Percentiles rank a stretch among this genome's conserved stretches.
Conservation (phyloP, 1,140 invertebrate species). For the Branchinecta lynchi region DNA sequence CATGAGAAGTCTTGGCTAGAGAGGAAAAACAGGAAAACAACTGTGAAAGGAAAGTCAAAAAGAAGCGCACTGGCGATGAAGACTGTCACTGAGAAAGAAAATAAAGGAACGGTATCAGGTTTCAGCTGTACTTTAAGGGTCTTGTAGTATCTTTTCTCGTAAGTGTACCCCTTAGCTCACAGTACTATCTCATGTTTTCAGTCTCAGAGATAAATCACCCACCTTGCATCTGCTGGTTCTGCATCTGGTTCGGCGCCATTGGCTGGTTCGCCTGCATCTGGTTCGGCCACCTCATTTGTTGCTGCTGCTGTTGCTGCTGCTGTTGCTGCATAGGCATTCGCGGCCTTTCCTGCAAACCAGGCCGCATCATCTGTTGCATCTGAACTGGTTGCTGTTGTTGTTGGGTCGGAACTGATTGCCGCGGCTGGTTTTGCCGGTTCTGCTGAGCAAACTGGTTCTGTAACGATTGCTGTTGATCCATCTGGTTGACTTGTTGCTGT, state of each 20-base stretch:
- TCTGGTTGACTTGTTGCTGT: slow-evolving; percentile 22
- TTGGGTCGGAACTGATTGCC: neutral
- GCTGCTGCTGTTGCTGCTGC: slow-evolving; percentile 17
- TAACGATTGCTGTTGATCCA: neutral
- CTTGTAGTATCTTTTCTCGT: neutral
- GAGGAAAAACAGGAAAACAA: too few relatives aligned
- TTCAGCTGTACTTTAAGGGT: too few relatives aligned
- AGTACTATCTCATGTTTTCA: neutral
- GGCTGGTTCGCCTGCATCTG: slow-evolving; percentile 13
- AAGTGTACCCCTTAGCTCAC: neutral
- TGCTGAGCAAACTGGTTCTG: slow-evolving; percentile 13
- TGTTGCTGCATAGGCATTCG: slow-evolving; percentile 13
- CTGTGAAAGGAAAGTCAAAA: too few relatives aligned
- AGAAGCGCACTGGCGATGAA: too few relatives aligned
- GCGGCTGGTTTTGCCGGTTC: slow-evolving; percentile 16
- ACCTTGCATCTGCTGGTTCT: slow-evolving; percentile 11
- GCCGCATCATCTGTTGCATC: neutral
- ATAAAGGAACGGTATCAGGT: too few relatives aligned
- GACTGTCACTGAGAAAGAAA: too few relatives aligned
- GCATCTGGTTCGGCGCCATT: neutral
- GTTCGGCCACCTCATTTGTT: slow-evolving; percentile 13
- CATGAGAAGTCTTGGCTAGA: too few relatives aligned
- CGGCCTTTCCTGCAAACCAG: slow-evolving; percentile 11
- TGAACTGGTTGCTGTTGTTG: neutral
- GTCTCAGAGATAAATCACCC: neutral